A percentile compares a stretch with the other conserved stretches of the same genome.
These are phyloP conservation scores for Balearica regulorum DNA, from an alignment of 2,797 vertebrate species.

Conservation along the genomic window DNA sequence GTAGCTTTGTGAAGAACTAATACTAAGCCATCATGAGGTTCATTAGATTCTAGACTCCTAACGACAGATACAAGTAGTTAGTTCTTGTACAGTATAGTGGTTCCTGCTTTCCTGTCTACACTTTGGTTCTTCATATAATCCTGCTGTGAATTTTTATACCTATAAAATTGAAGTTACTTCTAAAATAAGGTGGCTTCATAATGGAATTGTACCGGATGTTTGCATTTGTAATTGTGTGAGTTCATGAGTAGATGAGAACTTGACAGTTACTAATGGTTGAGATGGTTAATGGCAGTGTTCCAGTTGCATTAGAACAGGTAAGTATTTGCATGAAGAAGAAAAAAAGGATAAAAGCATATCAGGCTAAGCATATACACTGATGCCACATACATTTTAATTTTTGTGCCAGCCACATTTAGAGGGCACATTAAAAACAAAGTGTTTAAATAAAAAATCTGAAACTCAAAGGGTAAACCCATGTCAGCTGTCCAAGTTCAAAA, in stretches of 20 bases:
- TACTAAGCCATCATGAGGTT: background rate
- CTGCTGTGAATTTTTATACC: background rate
- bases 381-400: background rate
- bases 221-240: background rate
- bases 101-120: background rate
- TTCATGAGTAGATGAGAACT: background rate
- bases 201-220: background rate
- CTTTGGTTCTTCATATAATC: background rate
- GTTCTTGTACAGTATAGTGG: background rate
- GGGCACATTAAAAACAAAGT: background rate
- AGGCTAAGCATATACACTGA: background rate
- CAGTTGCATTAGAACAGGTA: background rate
- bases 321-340: background rate
- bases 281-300: background rate
- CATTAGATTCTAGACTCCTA: background rate
- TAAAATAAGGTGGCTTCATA: background rate
- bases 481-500: background rate
- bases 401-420: background rate
- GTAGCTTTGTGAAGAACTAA: background rate
- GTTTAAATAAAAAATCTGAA: background rate
- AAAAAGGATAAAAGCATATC: background rate
- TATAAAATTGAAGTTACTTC: background rate
- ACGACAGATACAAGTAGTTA: background rate
- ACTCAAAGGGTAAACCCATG: rapidly evolving
- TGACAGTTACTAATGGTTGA: background rate